Evolutionary conservation across 2,797 vertebrate genomes (phyloP).

Genomic region (Enteromius viviparus): DNA sequence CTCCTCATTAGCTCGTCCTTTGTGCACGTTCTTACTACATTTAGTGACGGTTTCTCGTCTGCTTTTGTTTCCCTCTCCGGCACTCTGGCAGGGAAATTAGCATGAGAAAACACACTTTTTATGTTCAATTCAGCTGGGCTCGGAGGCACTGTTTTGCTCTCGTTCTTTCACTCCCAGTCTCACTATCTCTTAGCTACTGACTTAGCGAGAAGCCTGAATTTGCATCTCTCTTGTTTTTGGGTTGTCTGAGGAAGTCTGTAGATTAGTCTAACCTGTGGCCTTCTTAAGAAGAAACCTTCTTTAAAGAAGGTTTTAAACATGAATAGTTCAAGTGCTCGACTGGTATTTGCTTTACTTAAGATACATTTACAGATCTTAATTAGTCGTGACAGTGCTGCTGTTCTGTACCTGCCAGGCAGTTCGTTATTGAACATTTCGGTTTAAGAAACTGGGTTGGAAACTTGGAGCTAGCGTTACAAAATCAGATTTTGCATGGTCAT

Average conservation of each 20-base stretch:
- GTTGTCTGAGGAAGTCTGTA: constrained; percentile 55
- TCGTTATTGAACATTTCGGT: background rate
- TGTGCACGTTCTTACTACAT: constrained; percentile 50
- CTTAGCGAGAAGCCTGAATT: constrained; percentile 35
- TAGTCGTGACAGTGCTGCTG: background rate
- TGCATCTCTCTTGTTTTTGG: constrained; percentile 47
- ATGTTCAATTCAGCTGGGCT: constrained; percentile 46
- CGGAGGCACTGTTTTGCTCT: constrained; percentile 42
- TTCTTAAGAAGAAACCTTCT: too few species aligned
- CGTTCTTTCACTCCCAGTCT: constrained; percentile 37
- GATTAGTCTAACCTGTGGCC: constrained; percentile 52
- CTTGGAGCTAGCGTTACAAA: background rate
- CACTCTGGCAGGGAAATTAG: constrained; percentile 53
- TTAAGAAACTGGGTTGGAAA: background rate
- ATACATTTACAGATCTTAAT: constrained; percentile 21
- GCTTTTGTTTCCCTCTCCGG: constrained; percentile 55
- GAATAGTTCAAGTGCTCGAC: constrained; percentile 12
- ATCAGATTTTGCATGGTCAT: background rate
- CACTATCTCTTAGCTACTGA: constrained; percentile 37
- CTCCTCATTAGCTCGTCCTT: constrained; percentile 60
- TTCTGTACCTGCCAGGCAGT: background rate
- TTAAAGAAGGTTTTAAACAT: constrained; percentile 4
- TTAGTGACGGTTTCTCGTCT: constrained; percentile 54
- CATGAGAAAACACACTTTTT: constrained; percentile 59
- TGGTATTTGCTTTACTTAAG: constrained; percentile 13